Percentiles rank a stretch among this genome's conserved stretches.
These are phyloP conservation scores for Drosophila subquinaria DNA, from an alignment of 2,888 invertebrate genomes.

Conservation along the genomic window DNA sequence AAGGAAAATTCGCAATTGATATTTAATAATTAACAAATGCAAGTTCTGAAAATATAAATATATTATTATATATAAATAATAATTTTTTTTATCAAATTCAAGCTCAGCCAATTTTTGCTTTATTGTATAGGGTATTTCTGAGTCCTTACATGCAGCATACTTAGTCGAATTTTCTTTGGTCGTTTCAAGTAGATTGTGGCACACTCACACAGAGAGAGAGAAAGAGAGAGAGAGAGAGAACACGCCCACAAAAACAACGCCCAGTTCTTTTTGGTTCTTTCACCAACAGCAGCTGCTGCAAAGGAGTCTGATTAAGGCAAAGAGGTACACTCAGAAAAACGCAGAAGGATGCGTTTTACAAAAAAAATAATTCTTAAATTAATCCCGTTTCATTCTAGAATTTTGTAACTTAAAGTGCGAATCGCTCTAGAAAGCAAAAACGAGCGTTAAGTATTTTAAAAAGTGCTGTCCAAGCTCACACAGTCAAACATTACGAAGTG, in stretches of 20 bases:
- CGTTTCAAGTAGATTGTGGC: slow-evolving; percentile 51
- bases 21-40: background rate
- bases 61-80: too few relatives aligned
- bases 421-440: too few relatives aligned
- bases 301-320: background rate
- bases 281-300: background rate
- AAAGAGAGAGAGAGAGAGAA: too few relatives aligned
- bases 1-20: too few relatives aligned
- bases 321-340: too few relatives aligned
- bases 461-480: too few relatives aligned
- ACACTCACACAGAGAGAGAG: background rate
- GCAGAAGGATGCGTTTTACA: too few relatives aligned
- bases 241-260: slow-evolving; percentile 15
- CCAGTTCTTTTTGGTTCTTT: slow-evolving; percentile 5
- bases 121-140: background rate
- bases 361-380: too few relatives aligned
- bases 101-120: background rate
- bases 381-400: too few relatives aligned
- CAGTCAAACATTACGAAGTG: too few relatives aligned
- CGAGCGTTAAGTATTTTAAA: too few relatives aligned
- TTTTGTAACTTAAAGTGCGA: too few relatives aligned
- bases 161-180: slow-evolving; percentile 13
- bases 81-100: background rate
- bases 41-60: background rate
- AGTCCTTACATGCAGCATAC: background rate